A percentile compares a stretch with the other conserved stretches of the same genome.
Evolutionary conservation across 2,888 invertebrate genomes (phyloP).

Genomic region (Drosophila testacea): DNA sequence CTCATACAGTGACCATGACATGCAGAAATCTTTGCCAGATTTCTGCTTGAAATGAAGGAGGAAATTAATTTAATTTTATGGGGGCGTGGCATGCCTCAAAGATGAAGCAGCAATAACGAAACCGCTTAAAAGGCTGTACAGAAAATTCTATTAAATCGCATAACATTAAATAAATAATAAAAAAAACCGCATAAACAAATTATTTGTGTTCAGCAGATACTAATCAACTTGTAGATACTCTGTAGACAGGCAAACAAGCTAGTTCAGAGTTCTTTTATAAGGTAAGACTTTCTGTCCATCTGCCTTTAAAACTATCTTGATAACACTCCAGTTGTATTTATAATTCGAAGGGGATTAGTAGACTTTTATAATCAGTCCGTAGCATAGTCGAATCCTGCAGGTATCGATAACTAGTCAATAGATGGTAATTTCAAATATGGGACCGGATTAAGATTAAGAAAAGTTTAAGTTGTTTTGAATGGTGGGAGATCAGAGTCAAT

Average conservation of each 20-base stretch:
- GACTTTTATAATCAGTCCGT: too few species aligned
- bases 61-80: slow-evolving; percentile 48
- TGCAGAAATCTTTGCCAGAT: slow-evolving; percentile 9
- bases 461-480: too few species aligned
- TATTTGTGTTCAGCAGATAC: too few species aligned
- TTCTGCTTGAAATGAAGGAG: neutral
- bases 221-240: neutral
- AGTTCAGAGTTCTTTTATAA: too few species aligned
- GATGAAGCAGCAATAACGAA: slow-evolving; percentile 36
- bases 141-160: slow-evolving; percentile 1
- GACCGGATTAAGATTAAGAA: neutral
- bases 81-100: slow-evolving; percentile 2
- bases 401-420: neutral
- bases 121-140: slow-evolving; percentile 3
- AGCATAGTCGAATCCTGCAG: neutral
- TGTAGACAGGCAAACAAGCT: neutral
- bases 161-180: neutral
- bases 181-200: slow-evolving; percentile 1
- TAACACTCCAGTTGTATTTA: too few species aligned
- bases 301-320: too few species aligned
- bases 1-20: slow-evolving; percentile 8
- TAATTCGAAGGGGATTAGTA: too few species aligned
- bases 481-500: too few species aligned
- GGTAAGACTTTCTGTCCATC: too few species aligned
- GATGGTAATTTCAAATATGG: neutral